Base-by-base conservation (phyloP, 1,140 invertebrate genomes). In the Agrypnia vestita region DNA sequence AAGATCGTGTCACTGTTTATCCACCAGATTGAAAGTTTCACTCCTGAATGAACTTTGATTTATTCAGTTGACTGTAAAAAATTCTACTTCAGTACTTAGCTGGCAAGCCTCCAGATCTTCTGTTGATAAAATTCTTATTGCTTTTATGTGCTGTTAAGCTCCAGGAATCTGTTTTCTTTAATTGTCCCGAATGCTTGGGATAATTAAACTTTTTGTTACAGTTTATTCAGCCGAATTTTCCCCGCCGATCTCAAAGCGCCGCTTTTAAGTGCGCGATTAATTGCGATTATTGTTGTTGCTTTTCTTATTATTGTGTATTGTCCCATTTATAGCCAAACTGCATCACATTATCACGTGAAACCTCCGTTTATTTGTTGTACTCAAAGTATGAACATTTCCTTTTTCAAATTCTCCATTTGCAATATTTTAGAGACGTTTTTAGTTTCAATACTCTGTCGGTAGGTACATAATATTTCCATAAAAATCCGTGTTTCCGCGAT, bases 151-250 rank as follows among this genome's bases (percentile, higher is more conserved):
- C 61, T 64, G 61, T 43, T 43, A 64, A 64, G 35, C 35, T 25
- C 25, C 19, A 64, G 61, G 61, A 64, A 64, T 64, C 19, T 64
- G 13, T 64, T 64, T 64, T 43, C 61, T 64, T 64, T 64, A 64
- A 64, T 64, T 64, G 35, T 64, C 12, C 35, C 61, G 35, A 64
- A 64, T 64, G 15, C 61, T 64, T 64, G 19, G 35, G 35, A 64
- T 64, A 12, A 43, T 64, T 64, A 25, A 64, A 64, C 19, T 64
- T 64, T 51, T 21, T 13, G 25, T 25, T 64, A 44, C 25, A 64
- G 25, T 64, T 64, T 64, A 64, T 44, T 51, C n/a, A 13, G 6
- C 49, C 1, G n/a, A 51, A 12, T 51, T 15, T 13, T 51, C n/a
- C 49, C 11, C 11, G 49, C n/a, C 11, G 11, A 51, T 51, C 49